These are phyloP conservation scores for Lethocerus indicus DNA, from an alignment of 1,140 invertebrate genomes.

Conservation along the genomic window DNA sequence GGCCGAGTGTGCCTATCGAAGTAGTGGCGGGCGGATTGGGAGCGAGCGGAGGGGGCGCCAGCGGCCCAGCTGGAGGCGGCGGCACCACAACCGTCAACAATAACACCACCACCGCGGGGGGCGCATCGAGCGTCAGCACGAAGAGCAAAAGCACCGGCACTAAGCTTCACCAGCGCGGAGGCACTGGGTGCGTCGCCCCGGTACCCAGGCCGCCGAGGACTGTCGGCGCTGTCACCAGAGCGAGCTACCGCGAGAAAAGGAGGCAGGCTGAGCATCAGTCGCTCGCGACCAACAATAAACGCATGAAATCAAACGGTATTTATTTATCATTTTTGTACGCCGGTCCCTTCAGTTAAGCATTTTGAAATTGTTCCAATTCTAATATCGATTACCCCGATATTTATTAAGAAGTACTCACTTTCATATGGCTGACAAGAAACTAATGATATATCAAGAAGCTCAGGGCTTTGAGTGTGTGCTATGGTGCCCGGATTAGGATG, in stretches of 20 bases:
- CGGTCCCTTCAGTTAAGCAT: conserved; percentile 10
- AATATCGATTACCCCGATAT: no score
- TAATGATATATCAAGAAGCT: no score
- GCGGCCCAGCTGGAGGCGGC: not conserved
- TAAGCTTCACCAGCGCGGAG: conserved; percentile 8
- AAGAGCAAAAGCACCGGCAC: conserved; percentile 1
- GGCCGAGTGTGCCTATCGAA: conserved; percentile 3
- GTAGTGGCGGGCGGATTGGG: not conserved
- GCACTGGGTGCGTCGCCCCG: conserved; percentile 22
- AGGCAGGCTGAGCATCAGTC: conserved; percentile 14
- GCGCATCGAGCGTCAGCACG: not conserved
- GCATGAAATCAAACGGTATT: not conserved
- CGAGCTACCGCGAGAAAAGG: conserved; percentile 24
- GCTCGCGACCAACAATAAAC: not conserved
- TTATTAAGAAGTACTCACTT: no score
- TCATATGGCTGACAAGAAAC: no score
- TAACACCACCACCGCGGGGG: not conserved
- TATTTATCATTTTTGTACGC: no score
- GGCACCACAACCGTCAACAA: not conserved
- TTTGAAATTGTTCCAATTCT: no score
- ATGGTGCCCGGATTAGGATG: no score
- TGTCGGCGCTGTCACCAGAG: conserved; percentile 41
- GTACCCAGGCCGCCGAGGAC: conserved; percentile 32
- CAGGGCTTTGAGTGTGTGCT: no score
- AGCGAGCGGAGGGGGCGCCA: not conserved